Evolutionary conservation across 2,113 vertebrate genomes (phyloP), one percentile per base, ranked within the genome.

Genomic region (Noctilio leporinus): DNA sequence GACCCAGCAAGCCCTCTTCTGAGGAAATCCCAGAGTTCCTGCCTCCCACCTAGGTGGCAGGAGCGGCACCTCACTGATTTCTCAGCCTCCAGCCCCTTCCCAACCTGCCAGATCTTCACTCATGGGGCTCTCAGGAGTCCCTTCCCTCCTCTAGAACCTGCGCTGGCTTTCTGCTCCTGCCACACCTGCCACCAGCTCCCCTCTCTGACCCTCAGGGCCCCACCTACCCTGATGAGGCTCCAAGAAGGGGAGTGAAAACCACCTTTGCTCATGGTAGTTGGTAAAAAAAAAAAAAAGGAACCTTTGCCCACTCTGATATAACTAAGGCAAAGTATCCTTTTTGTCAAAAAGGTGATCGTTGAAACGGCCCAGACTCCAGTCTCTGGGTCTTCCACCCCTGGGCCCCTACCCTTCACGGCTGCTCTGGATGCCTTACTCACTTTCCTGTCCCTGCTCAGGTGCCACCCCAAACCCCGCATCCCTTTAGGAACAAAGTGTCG

Each of bases 51-150:
- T 51, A 26, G 53, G 14, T 26, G 53, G 28, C 28, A 33, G n/a
- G 16, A 30, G 45, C 22, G 45, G 28, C 20, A 47, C 20, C 47
- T 82, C 51, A 12, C 38, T 65, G 19, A 51, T 17, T 47, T 65
- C 75, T 86, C 57, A 64, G 53, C 45, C 80, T 43, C 47, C 10
- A 8, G n/a, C 10, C 10, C 19, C n/a, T 51, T 55, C 87, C 33
- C 19, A 59, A 7, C 11, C 64, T 51, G 35, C 51, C 35, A 3
- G 40, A 14, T 2, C 2, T 22, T 89, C 47, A 8, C 43, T 81
- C 55, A 3, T 1, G 3, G 19, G 67, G 17, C 53, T 49, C 4
- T n/a, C 2, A 0, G 33, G 12, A 45, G 35, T 15, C 6, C 57
- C 33, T 38, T 22, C 26, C 16, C 26, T 45, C 22, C 16, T 62